phyloP scores from a whole-genome alignment of 2,888 invertebrate genomes.

The Lamproptera curius region DNA sequence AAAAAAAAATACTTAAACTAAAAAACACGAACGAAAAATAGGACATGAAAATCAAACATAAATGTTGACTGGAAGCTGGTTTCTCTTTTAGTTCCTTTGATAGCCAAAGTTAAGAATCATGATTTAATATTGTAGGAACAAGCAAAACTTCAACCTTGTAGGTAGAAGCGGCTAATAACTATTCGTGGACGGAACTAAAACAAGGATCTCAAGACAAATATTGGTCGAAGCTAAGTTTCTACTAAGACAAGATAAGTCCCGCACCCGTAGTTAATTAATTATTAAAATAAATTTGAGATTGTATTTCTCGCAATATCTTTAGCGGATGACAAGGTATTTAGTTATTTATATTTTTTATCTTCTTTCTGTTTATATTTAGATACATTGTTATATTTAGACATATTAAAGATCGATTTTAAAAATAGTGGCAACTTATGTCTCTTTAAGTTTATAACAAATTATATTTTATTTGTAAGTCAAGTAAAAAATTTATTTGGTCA shows the following conservation, averaged over 20 bases:
- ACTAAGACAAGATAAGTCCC: conserved; percentile 45
- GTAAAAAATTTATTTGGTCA: too few relatives aligned
- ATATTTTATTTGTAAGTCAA: too few relatives aligned
- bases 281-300: conserved; percentile 50
- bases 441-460: too few relatives aligned
- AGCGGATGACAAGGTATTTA: too few relatives aligned
- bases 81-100: conserved; percentile 1
- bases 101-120: conserved; percentile 31
- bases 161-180: conserved; percentile 37
- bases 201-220: conserved; percentile 60
- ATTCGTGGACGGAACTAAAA: conserved; percentile 49
- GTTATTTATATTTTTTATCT: too few relatives aligned
- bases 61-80: conserved; percentile 2
- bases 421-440: too few relatives aligned
- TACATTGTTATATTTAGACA: too few relatives aligned
- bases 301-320: conserved; percentile 25
- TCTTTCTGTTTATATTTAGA: too few relatives aligned
- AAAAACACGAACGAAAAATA: too few relatives aligned
- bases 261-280: conserved; percentile 57
- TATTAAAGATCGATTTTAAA: too few relatives aligned
- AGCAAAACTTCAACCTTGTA: conserved; percentile 49
- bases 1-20: too few relatives aligned
- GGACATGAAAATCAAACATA: too few relatives aligned
- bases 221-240: conserved; percentile 58
- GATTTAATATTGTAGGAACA: conserved; percentile 57